These are phyloP conservation scores for Altica lythri DNA, from an alignment of 2,888 invertebrate genomes.

Conservation along the genomic window DNA sequence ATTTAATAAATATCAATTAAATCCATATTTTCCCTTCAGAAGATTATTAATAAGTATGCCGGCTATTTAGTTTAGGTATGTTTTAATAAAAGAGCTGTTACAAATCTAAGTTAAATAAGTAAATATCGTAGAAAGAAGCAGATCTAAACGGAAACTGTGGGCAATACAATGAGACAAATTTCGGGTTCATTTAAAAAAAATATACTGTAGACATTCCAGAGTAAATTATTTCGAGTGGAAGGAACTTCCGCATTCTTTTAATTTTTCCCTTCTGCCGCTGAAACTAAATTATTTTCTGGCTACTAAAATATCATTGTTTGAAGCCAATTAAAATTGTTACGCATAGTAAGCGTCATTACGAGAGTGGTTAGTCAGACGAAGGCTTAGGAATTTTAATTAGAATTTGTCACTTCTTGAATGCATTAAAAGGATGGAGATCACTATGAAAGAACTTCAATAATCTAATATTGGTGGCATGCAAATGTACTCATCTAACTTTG, in stretches of 20 bases:
- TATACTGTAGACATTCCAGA: conserved; percentile 31
- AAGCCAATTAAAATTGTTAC: conserved; percentile 56
- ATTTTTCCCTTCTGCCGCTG: conserved; percentile 30
- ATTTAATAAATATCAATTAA: no score
- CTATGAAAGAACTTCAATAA: conserved; percentile 40
- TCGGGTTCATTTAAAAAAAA: no score
- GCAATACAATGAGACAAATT: no score
- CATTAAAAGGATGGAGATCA: conserved; percentile 48
- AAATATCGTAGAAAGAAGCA: no score
- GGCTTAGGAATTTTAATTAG: conserved; percentile 57
- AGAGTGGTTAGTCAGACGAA: conserved; percentile 51
- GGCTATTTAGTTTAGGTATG: no score
- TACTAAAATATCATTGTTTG: conserved; percentile 50
- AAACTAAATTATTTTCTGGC: conserved; percentile 37
- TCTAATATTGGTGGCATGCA: conserved; percentile 42
- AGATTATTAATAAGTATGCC: no score
- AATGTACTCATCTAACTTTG: no score
- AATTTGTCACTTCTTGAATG: conserved; percentile 57
- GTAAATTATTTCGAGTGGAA: conserved; percentile 33
- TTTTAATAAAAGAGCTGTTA: no score
- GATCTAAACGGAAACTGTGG: no score
- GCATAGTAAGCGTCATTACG: conserved; percentile 54
- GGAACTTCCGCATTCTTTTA: conserved; percentile 34
- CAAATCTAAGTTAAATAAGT: no score
- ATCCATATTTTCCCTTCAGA: no score